A percentile compares a stretch with the other conserved stretches of the same genome.
Conservation (phyloP, 2,888 invertebrate species). For the Acrobeloides nanus region DNA sequence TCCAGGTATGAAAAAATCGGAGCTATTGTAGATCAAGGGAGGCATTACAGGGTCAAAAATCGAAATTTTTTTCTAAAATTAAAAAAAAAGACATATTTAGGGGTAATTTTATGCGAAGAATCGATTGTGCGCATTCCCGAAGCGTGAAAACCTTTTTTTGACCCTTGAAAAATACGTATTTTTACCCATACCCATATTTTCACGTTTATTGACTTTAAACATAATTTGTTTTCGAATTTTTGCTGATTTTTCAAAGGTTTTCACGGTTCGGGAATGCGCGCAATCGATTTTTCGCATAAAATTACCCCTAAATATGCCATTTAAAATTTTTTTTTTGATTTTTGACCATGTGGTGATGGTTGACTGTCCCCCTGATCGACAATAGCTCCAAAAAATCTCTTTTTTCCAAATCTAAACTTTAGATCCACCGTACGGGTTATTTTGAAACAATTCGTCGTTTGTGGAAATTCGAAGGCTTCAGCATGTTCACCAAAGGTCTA, state of each 20-base stretch:
- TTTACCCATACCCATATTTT: too few relatives aligned
- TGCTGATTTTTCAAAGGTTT: too few relatives aligned
- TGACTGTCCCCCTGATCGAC: not conserved
- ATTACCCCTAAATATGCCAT: too few relatives aligned
- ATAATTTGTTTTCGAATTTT: too few relatives aligned
- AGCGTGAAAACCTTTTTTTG: not conserved
- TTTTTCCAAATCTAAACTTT: slow-evolving; percentile 9
- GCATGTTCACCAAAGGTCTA: slow-evolving; percentile 46
- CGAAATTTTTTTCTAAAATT: not conserved
- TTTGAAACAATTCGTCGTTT: slow-evolving; percentile 39
- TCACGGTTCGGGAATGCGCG: too few relatives aligned
- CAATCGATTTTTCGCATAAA: too few relatives aligned
- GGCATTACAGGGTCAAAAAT: not conserved
- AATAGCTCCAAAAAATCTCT: not conserved
- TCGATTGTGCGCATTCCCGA: not conserved
- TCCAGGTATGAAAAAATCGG: slow-evolving; percentile 35
- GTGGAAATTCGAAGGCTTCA: slow-evolving; percentile 36
- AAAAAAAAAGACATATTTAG: not conserved
- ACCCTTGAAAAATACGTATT: slow-evolving; percentile 4
- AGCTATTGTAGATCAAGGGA: too few relatives aligned
- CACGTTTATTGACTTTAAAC: too few relatives aligned
- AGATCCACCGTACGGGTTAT: slow-evolving; percentile 47
- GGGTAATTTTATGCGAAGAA: not conserved
- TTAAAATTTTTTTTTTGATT: too few relatives aligned
- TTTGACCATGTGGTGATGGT: not conserved